Evolutionary conservation across 2,113 vertebrate species (phyloP).

Genomic region (Macrotis lagotis): DNA sequence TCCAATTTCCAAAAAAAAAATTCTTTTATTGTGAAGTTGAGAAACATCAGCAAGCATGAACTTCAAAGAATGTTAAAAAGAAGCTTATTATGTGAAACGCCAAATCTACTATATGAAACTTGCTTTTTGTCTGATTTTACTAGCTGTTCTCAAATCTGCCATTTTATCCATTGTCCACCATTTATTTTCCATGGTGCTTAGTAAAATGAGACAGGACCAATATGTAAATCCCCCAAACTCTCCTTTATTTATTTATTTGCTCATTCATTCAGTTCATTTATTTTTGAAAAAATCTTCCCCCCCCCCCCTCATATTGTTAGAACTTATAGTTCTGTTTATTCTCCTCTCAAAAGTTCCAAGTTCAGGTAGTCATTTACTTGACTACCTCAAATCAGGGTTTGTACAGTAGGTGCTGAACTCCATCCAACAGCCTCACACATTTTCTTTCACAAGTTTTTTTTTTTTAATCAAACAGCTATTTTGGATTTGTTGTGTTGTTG

Average conservation of each 20-base stretch:
- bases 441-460: slow-evolving; percentile 65
- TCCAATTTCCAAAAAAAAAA: not conserved
- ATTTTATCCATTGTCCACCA: not conserved
- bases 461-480: slow-evolving; percentile 58
- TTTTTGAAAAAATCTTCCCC: slow-evolving; percentile 17
- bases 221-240: not conserved
- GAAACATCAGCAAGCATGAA: not conserved
- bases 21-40: not conserved
- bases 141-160: not conserved
- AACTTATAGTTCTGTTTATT: not conserved
- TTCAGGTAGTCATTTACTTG: slow-evolving; percentile 43
- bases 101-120: not conserved
- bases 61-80: not conserved
- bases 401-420: not conserved
- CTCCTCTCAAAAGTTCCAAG: not conserved
- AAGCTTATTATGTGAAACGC: not conserved
- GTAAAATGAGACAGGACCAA: not conserved
- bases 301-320: slow-evolving; percentile 8
- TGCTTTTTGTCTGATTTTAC: not conserved
- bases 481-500: slow-evolving; percentile 52
- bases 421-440: slow-evolving; percentile 51
- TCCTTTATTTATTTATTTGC: not conserved
- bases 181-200: not conserved
- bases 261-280: not conserved
- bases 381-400: slow-evolving; percentile 46